Conservation (phyloP, 2,113 vertebrate species). For the Alethe diademata region DNA sequence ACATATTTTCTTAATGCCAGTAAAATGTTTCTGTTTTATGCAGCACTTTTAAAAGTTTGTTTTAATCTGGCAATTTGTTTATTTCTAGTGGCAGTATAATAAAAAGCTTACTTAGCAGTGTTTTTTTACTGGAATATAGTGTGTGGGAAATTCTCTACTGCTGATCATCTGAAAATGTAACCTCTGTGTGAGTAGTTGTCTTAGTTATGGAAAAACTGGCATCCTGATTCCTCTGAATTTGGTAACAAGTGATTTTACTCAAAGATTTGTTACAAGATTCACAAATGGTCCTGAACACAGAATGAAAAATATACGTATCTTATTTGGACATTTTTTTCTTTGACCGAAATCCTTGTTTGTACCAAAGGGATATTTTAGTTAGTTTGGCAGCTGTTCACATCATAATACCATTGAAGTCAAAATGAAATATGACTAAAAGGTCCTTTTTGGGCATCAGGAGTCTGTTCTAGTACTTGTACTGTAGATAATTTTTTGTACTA, state of each 20-base stretch:
- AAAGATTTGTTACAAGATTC: slow-evolving; percentile 56
- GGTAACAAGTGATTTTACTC: slow-evolving; percentile 36
- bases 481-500: not conserved
- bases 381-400: slow-evolving; percentile 44
- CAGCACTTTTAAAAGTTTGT: slow-evolving; percentile 50
- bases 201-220: slow-evolving; percentile 57
- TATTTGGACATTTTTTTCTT: slow-evolving; percentile 37
- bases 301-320: not conserved
- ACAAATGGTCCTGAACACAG: slow-evolving; percentile 46
- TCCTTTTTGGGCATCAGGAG: not conserved
- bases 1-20: slow-evolving; percentile 23
- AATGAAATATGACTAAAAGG: slow-evolving; percentile 5
- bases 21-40: slow-evolving; percentile 2
- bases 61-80: slow-evolving; percentile 46
- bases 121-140: slow-evolving; percentile 60
- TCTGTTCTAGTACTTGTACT: not conserved
- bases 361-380: slow-evolving; percentile 35
- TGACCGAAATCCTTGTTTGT: slow-evolving; percentile 33
- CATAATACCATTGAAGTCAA: slow-evolving; percentile 9
- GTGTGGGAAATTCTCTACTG: slow-evolving; percentile 17
- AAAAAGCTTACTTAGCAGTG: slow-evolving; percentile 68
- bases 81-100: slow-evolving; percentile 70
- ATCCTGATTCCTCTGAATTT: slow-evolving; percentile 49
- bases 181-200: slow-evolving; percentile 52
- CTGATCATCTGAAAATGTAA: not conserved